These are phyloP conservation scores for Chydorus sphaericus DNA, from an alignment of 2,888 invertebrate genomes.

Conservation along the genomic window DNA sequence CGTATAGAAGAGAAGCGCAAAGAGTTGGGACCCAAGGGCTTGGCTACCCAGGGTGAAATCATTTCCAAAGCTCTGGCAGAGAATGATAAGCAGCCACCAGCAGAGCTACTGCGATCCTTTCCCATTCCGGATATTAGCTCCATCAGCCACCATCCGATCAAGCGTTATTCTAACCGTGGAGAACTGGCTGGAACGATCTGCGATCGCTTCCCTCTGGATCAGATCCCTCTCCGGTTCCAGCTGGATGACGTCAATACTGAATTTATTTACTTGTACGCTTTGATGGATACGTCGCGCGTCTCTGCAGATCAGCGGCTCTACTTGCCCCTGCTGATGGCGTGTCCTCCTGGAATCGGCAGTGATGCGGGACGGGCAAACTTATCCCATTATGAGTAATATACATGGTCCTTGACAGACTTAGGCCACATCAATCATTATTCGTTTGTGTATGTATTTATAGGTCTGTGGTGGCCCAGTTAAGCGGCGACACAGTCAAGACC, in stretches of 20 bases:
- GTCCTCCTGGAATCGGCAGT: constrained; percentile 35
- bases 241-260: constrained; percentile 66
- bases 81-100: constrained; percentile 60
- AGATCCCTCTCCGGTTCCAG: constrained; percentile 57
- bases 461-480: constrained; percentile 52
- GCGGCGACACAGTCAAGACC: constrained; percentile 53
- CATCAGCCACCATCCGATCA: constrained; percentile 50
- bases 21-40: constrained; percentile 49
- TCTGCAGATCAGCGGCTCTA: constrained; percentile 47
- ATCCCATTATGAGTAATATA: constrained; percentile 45
- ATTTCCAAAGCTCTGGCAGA: constrained; percentile 52
- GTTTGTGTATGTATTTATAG: too few relatives aligned
- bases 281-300: constrained; percentile 51
- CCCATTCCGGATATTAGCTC: constrained; percentile 57
- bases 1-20: constrained; percentile 50
- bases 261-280: constrained; percentile 59
- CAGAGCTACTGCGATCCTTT: constrained; percentile 52
- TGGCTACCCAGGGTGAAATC: constrained; percentile 43
- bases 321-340: constrained; percentile 57
- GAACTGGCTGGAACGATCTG: constrained; percentile 23
- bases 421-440: too few relatives aligned
- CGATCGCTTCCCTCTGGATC: constrained; percentile 37
- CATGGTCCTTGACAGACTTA: too few relatives aligned
- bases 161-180: constrained; percentile 34
- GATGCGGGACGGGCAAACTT: constrained; percentile 30